Conservation (phyloP, 2,113 vertebrate genomes). For the Silurus glanis region DNA sequence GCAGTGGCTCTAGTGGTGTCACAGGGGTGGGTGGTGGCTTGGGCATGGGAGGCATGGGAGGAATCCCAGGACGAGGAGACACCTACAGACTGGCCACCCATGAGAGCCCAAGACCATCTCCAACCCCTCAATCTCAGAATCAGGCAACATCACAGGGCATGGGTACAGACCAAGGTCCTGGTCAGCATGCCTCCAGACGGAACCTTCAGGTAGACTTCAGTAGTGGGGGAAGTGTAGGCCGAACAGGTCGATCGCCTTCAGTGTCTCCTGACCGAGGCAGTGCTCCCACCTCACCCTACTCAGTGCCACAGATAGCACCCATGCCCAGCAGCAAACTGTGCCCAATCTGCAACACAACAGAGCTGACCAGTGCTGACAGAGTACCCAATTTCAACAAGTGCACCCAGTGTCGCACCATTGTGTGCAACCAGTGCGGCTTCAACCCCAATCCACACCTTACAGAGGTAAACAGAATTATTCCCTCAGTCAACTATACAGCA, state of each 20-base stretch:
- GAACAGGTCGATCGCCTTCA: constrained; percentile 56
- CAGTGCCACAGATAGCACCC: constrained; percentile 83
- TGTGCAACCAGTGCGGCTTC: constrained; percentile 90
- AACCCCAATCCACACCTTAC: constrained; percentile 88
- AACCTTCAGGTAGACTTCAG: constrained; percentile 56
- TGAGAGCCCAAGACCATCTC: constrained; percentile 62
- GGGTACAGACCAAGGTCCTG: constrained; percentile 44
- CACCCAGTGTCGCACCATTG: constrained; percentile 84
- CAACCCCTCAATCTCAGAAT: constrained; percentile 62
- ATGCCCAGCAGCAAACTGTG: constrained; percentile 86
- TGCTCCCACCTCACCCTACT: constrained; percentile 85
- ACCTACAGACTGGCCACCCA: constrained; percentile 70
- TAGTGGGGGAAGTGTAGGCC: neutral
- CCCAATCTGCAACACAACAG: constrained; percentile 87
- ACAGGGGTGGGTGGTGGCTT: constrained; percentile 56
- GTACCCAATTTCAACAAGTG: constrained; percentile 85
- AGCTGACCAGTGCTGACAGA: constrained; percentile 76
- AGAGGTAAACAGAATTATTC: constrained; percentile 72
- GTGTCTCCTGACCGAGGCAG: constrained; percentile 74
- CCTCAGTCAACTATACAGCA: neutral
- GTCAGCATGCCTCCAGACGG: constrained; percentile 52
- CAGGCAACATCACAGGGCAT: constrained; percentile 22
- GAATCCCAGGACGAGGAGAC: constrained; percentile 56
- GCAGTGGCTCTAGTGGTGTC: constrained; percentile 42
- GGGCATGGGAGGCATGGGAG: constrained; percentile 52